phyloP scores from a whole-genome alignment of 2,797 vertebrate genomes.

The Mus spretus region DNA sequence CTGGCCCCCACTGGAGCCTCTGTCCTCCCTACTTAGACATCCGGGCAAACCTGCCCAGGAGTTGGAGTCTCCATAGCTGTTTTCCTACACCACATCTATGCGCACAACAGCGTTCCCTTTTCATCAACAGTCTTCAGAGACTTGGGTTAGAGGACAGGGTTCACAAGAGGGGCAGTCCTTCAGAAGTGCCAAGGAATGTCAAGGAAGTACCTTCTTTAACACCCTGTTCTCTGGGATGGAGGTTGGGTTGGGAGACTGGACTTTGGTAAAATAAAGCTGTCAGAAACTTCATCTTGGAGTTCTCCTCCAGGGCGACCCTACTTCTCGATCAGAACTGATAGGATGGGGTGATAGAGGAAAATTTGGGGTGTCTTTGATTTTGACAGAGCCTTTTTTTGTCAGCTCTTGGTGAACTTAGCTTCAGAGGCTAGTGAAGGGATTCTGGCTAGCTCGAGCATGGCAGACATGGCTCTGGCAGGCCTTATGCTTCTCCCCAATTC shows the following conservation, averaged over 20 bases:
- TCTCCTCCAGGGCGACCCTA: not conserved
- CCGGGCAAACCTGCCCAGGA: not conserved
- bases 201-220: not conserved
- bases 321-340: not conserved
- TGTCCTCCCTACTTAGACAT: not conserved
- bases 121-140: not conserved
- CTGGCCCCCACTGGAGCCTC: not conserved
- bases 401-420: not conserved
- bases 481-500: not conserved
- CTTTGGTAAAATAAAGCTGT: not conserved
- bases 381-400: not conserved
- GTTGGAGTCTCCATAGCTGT: not conserved
- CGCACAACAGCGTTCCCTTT: no score
- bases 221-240: not conserved
- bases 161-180: not conserved
- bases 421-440: not conserved
- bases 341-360: not conserved
- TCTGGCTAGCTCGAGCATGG: not conserved
- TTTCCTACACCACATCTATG: not conserved
- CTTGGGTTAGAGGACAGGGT: not conserved
- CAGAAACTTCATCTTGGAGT: not conserved
- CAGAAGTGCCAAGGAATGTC: not conserved
- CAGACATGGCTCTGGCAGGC: not conserved
- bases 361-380: not conserved
- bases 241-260: not conserved